These are phyloP conservation scores for Megalopta genalis DNA, from an alignment of 1,140 invertebrate species.

Conservation along the genomic window DNA sequence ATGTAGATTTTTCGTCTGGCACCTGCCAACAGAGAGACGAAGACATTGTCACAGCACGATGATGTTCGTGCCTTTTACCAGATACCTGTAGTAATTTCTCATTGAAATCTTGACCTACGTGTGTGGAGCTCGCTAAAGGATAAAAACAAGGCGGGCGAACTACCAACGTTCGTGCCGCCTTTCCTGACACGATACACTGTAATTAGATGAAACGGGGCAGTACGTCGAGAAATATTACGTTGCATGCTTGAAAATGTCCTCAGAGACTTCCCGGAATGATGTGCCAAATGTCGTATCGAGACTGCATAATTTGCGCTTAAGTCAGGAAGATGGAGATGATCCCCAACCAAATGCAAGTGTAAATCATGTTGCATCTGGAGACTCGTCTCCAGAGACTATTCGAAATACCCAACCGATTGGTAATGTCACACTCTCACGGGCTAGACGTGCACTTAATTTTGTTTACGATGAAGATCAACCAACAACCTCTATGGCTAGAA, in stretches of 20 bases:
- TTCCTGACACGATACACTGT: conserved; percentile 21
- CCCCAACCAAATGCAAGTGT: conserved; percentile 43
- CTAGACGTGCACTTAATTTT: conserved; percentile 67
- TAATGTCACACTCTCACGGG: conserved; percentile 63
- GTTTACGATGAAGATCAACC: conserved; percentile 69
- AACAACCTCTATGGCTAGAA: conserved; percentile 49
- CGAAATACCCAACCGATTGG: conserved; percentile 67
- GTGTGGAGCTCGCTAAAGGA: background rate
- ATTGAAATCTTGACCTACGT: background rate
- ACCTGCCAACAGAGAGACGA: conserved; percentile 23
- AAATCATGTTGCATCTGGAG: background rate
- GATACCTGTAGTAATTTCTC: background rate
- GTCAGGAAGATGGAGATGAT: conserved; percentile 58
- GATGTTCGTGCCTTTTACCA: background rate
- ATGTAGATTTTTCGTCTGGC: background rate
- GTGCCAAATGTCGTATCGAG: conserved; percentile 58
- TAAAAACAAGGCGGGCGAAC: background rate
- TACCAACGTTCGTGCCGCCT: conserved; percentile 21
- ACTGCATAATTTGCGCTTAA: conserved; percentile 58
- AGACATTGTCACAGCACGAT: conserved; percentile 8
- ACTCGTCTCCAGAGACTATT: conserved; percentile 49
- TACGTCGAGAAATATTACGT: conserved; percentile 54
- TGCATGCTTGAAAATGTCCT: conserved; percentile 66
- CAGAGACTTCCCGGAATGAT: conserved; percentile 60
- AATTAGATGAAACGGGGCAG: conserved; percentile 60